A percentile compares a stretch with the other conserved stretches of the same genome.
phyloP scores from a whole-genome alignment of 1,140 invertebrate genomes.

The Marisa cornuarietis region DNA sequence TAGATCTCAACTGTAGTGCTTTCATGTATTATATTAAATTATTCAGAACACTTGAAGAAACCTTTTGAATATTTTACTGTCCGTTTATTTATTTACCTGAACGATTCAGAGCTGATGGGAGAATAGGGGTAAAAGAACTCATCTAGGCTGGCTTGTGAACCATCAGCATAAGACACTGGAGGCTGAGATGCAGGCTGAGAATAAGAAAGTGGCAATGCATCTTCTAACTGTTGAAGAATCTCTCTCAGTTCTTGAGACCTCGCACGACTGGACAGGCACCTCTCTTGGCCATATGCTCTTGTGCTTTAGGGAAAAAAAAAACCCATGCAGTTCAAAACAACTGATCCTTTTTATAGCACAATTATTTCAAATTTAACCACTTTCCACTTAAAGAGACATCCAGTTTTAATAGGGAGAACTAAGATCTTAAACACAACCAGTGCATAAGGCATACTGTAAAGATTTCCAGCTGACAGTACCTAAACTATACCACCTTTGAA shows the following conservation, averaged over 20 bases:
- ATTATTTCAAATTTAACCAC: too few relatives aligned
- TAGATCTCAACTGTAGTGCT: too few relatives aligned
- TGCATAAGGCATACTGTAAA: neutral
- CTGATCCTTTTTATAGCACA: too few relatives aligned
- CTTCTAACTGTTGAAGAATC: slow-evolving; percentile 47
- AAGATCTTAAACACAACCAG: too few relatives aligned
- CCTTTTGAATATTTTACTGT: neutral
- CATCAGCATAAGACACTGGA: neutral
- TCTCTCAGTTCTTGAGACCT: slow-evolving; percentile 46
- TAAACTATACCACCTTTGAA: neutral
- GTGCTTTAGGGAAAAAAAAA: too few relatives aligned
- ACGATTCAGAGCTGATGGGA: slow-evolving; percentile 8
- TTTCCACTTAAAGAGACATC: too few relatives aligned
- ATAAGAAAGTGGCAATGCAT: slow-evolving; percentile 21
- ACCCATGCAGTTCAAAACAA: too few relatives aligned
- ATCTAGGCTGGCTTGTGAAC: neutral
- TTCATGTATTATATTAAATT: too few relatives aligned
- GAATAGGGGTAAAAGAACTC: slow-evolving; percentile 13
- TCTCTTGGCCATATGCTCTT: slow-evolving; percentile 12
- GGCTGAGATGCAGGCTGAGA: neutral
- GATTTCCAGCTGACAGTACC: neutral
- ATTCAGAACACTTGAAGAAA: too few relatives aligned
- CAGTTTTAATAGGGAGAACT: too few relatives aligned
- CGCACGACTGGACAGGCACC: slow-evolving; percentile 19
- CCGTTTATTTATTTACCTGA: slow-evolving; percentile 4